A percentile compares a stretch with the other conserved stretches of the same genome.
Evolutionary conservation across 2,113 vertebrate species (phyloP).

Genomic region (Phyllostomus discolor): DNA sequence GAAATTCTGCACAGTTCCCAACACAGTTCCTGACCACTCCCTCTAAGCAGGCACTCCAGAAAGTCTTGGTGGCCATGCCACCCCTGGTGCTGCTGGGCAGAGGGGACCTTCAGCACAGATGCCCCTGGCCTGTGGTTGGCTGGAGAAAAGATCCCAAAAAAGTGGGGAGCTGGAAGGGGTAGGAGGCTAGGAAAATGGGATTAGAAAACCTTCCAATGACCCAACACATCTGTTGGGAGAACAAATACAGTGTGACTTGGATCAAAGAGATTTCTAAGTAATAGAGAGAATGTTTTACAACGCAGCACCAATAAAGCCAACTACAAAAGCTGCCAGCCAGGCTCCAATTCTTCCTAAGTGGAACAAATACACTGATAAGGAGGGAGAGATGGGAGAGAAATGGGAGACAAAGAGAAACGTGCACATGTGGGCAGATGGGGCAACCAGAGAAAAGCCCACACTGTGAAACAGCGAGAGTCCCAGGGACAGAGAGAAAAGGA

Average conservation of each 20-base stretch:
- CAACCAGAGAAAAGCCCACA: not conserved
- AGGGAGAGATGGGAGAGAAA: not conserved
- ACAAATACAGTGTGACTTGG: not conserved
- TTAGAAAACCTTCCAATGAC: not conserved
- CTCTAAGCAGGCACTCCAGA: not conserved
- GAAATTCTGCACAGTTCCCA: not conserved
- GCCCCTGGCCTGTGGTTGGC: not conserved
- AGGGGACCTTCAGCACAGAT: not conserved
- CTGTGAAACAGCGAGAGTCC: not conserved
- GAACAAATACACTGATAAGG: not conserved
- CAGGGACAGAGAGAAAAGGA: not conserved
- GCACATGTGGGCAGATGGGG: not conserved
- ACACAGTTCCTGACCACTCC: too few relatives aligned
- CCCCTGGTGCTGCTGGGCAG: not conserved
- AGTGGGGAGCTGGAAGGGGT: not conserved
- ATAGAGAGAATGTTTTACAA: slow-evolving; percentile 13
- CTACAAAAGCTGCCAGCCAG: not conserved
- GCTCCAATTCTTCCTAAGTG: not conserved
- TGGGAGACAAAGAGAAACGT: not conserved
- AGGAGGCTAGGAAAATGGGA: not conserved
- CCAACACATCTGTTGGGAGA: slow-evolving; percentile 36
- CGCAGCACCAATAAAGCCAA: not conserved
- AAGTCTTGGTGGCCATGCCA: not conserved
- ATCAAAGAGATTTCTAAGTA: slow-evolving; percentile 47
- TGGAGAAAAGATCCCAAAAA: not conserved